Percentiles rank a stretch among this genome's conserved stretches.
Evolutionary conservation across 2,888 invertebrate species (phyloP).

Genomic region (Spicauda simplicius): DNA sequence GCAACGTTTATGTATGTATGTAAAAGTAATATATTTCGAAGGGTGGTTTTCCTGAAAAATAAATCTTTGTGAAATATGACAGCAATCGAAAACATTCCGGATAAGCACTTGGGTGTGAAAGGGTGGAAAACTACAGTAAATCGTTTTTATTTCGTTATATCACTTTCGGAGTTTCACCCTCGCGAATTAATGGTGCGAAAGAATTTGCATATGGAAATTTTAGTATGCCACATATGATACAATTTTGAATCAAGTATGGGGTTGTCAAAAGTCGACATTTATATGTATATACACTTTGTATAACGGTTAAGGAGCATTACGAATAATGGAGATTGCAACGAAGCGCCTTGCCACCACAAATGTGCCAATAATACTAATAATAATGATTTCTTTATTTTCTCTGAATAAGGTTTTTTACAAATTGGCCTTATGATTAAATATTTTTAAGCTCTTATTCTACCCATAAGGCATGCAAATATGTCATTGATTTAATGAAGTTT

Average conservation of each 20-base stretch:
- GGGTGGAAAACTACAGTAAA: slow-evolving; percentile 73
- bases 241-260: slow-evolving; percentile 31
- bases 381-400: no score
- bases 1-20: background rate
- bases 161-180: slow-evolving; percentile 56
- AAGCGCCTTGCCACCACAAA: no score
- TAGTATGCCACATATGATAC: slow-evolving; percentile 25
- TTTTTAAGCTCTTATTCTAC: no score
- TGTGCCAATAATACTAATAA: no score
- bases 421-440: no score
- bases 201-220: slow-evolving; percentile 70
- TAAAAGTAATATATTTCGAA: background rate
- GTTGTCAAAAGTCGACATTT: background rate
- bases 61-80: slow-evolving; percentile 50
- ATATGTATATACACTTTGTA: no score
- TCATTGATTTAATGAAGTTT: no score
- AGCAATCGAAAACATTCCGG: slow-evolving; percentile 56
- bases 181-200: slow-evolving; percentile 60
- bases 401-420: no score
- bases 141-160: slow-evolving; percentile 79
- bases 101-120: slow-evolving; percentile 51
- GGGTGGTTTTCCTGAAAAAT: slow-evolving; percentile 21
- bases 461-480: no score
- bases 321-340: no score
- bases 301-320: no score